Base-by-base conservation (phyloP, 2,797 vertebrate genomes). In the Melanotaenia nigrans region DNA sequence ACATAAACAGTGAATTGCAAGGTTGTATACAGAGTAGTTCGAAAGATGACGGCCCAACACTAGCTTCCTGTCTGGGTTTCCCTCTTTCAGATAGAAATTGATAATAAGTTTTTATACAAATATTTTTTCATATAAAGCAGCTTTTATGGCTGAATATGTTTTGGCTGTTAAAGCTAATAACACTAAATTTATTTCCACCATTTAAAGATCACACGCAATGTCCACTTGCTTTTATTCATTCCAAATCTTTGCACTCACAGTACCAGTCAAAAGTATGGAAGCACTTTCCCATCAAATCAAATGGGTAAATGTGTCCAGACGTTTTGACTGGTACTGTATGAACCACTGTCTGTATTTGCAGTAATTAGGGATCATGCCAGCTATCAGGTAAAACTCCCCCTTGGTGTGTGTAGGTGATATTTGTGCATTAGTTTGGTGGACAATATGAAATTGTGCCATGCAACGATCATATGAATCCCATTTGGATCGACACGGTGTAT, bases 401-500 rank as follows among this genome's bases (percentile, higher is more conserved):
- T 61, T 51, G 11, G 36, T 83, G 73, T 86, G 68, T 85, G 75
- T 77, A 66, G 83, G 71, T 81, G 82, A 78, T 85, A 75, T 88
- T 61, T 87, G 78, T 89, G 73, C 70, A 57, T 75, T 69, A 78
- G 47, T 82, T 79, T 83, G 78, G 82, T 77, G 75, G 38, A 72
- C 65, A 69, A 45, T 78, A 77, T 83, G 54, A 63, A 79, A 72
- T 71, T 79, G 68, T 84, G 84, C 72, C 61, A 76, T 68, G 85
- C 81, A 87, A 84, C 77, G 65, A 91, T 86, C 76, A 82, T 87
- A 82, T 85, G 88, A 90, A 90, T 92, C 88, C 91, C 90, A 92
- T 90, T 92, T 93, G 91, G 87, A 89, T 93, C 55, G 89, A 92
- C 89, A 90, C 81, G 72, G 78, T 89, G 75, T 88, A 74, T 81